phyloP scores from a whole-genome alignment of 2,888 invertebrate species.

The Drosophila parthenogenetica region DNA sequence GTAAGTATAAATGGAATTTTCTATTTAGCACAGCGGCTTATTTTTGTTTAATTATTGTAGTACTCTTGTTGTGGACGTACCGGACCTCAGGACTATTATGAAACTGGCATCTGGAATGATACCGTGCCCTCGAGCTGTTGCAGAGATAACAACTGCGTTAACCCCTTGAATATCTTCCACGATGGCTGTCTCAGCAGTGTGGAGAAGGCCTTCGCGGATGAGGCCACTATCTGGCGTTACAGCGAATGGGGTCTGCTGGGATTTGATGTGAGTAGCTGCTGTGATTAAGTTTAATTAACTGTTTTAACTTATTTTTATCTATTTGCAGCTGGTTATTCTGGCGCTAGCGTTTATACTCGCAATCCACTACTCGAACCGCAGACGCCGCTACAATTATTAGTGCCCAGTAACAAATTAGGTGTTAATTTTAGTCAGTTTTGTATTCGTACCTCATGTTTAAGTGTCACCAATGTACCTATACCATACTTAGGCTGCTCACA shows the following conservation, averaged over 20 bases:
- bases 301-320: background rate
- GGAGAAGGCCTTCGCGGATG: slow-evolving; percentile 74
- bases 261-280: slow-evolving; percentile 68
- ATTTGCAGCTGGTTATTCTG: slow-evolving; percentile 67
- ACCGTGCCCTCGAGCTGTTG: slow-evolving; percentile 79
- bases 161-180: slow-evolving; percentile 71
- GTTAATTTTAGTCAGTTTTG: slow-evolving; percentile 19
- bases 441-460: slow-evolving; percentile 47
- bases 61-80: slow-evolving; percentile 82
- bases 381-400: slow-evolving; percentile 78
- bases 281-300: too few relatives aligned
- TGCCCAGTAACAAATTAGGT: slow-evolving; percentile 7
- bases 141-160: slow-evolving; percentile 75
- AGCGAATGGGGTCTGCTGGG: slow-evolving; percentile 76
- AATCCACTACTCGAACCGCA: slow-evolving; percentile 80
- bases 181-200: slow-evolving; percentile 75
- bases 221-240: slow-evolving; percentile 59
- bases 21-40: background rate
- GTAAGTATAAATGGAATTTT: slow-evolving; percentile 46
- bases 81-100: slow-evolving; percentile 75
- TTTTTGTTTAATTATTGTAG: slow-evolving; percentile 33
- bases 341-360: slow-evolving; percentile 72
- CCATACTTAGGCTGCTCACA: slow-evolving; percentile 26
- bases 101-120: slow-evolving; percentile 47
- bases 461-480: slow-evolving; percentile 69